Conservation (phyloP, 2,797 vertebrate species). For the Parauchenoglanis punctatus region DNA sequence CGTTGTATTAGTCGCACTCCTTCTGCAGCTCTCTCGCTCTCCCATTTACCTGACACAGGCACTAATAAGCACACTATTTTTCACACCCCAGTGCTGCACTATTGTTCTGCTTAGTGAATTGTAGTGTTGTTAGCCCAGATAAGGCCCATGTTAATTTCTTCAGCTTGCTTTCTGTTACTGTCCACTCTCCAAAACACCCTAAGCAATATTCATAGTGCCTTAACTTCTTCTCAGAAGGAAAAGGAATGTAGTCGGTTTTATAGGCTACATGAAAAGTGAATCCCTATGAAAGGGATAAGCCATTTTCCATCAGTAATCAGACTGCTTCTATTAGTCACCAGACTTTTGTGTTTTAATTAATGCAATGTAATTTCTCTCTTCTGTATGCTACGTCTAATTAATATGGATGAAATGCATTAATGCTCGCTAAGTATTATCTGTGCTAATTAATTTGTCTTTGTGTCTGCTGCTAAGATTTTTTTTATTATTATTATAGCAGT, state of each 20-base stretch:
- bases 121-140: constrained; percentile 82
- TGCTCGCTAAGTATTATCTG: constrained; percentile 75
- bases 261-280: constrained; percentile 22
- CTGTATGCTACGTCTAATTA: constrained; percentile 73
- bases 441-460: constrained; percentile 76
- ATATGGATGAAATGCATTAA: constrained; percentile 72
- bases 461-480: constrained; percentile 58
- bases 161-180: constrained; percentile 71
- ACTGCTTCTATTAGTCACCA: constrained; percentile 19
- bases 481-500: constrained; percentile 53
- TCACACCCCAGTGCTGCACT: constrained; percentile 88
- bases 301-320: background rate
- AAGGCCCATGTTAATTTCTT: constrained; percentile 67
- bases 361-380: constrained; percentile 69
- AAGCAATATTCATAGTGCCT: background rate
- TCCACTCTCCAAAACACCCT: constrained; percentile 34
- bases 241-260: constrained; percentile 9
- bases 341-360: constrained; percentile 76
- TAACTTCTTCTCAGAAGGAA: background rate
- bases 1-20: constrained; percentile 67
- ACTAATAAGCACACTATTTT: constrained; percentile 82
- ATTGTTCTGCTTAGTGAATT: constrained; percentile 85
- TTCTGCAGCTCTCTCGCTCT: constrained; percentile 38
- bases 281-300: background rate
- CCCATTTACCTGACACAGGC: constrained; percentile 68